phyloP scores from a whole-genome alignment of 2,888 invertebrate species.

The Melolontha melolontha region DNA sequence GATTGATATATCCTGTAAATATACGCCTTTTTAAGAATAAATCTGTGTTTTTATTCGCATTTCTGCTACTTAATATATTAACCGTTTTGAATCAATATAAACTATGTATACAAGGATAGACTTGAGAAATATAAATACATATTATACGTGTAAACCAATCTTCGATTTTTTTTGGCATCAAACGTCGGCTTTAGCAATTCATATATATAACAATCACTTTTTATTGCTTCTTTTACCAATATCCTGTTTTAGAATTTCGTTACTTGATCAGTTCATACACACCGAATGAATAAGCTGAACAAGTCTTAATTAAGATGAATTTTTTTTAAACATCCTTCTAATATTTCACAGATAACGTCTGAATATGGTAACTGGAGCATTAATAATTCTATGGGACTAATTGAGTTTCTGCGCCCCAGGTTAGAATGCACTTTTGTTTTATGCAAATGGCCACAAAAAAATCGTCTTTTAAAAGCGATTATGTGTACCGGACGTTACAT shows the following conservation, averaged over 20 bases:
- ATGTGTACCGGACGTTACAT: slow-evolving; percentile 27
- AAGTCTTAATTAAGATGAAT: slow-evolving; percentile 27
- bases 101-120: too few relatives aligned
- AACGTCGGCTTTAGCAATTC: slow-evolving; percentile 25
- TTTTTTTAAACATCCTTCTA: slow-evolving; percentile 35
- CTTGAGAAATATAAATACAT: too few relatives aligned
- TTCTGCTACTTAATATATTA: slow-evolving; percentile 6
- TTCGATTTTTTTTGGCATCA: background rate
- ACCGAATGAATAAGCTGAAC: slow-evolving; percentile 1
- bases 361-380: slow-evolving; percentile 23
- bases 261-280: background rate
- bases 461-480: slow-evolving; percentile 15
- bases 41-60: slow-evolving; percentile 1
- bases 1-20: slow-evolving; percentile 37
- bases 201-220: slow-evolving; percentile 19
- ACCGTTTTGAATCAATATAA: slow-evolving; percentile 21
- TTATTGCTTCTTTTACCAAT: slow-evolving; percentile 22
- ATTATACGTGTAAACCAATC: too few relatives aligned
- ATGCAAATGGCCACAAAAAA: slow-evolving; percentile 20
- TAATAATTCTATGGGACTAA: slow-evolving; percentile 28
- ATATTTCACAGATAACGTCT: slow-evolving; percentile 33
- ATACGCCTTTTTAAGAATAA: slow-evolving; percentile 10
- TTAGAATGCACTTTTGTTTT: slow-evolving; percentile 35
- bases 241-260: slow-evolving; percentile 23
- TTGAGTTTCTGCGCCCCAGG: slow-evolving; percentile 31